A percentile compares a stretch with the other conserved stretches of the same genome.
phyloP scores from a whole-genome alignment of 2,113 vertebrate species.

The Elachura formosa region DNA sequence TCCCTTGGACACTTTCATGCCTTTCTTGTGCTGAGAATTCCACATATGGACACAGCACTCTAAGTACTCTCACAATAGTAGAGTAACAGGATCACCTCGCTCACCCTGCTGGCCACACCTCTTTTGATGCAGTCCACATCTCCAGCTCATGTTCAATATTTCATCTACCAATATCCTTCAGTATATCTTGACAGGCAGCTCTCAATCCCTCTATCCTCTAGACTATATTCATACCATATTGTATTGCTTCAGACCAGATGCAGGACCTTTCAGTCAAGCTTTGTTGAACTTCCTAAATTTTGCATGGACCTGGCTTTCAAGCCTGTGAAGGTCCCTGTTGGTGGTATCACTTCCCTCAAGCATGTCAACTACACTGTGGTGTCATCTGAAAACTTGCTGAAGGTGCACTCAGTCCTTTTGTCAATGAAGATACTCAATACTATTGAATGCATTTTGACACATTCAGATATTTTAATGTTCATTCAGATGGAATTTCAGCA shows the following conservation, averaged over 20 bases:
- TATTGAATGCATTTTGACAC: not conserved
- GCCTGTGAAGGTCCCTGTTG: not conserved
- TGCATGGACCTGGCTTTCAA: not conserved
- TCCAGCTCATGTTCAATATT: not conserved
- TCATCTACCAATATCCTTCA: too few relatives aligned
- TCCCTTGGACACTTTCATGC: not conserved
- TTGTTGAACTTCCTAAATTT: not conserved
- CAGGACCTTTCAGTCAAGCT: not conserved
- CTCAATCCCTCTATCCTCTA: not conserved
- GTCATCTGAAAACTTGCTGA: not conserved
- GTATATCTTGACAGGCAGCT: too few relatives aligned
- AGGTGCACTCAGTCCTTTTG: not conserved
- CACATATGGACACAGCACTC: not conserved
- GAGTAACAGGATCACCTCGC: not conserved
- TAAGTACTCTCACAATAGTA: not conserved
- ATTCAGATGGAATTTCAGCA: not conserved
- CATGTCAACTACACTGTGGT: not conserved
- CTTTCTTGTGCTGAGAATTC: not conserved
- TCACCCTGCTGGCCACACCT: not conserved
- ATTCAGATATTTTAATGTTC: not conserved
- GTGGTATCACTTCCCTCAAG: not conserved
- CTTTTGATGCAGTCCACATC: not conserved
- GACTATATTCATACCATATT: not conserved
- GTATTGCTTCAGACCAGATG: not conserved
- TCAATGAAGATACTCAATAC: not conserved